Base-by-base conservation (phyloP, 2,113 vertebrate genomes). In the Rattus norvegicus region DNA sequence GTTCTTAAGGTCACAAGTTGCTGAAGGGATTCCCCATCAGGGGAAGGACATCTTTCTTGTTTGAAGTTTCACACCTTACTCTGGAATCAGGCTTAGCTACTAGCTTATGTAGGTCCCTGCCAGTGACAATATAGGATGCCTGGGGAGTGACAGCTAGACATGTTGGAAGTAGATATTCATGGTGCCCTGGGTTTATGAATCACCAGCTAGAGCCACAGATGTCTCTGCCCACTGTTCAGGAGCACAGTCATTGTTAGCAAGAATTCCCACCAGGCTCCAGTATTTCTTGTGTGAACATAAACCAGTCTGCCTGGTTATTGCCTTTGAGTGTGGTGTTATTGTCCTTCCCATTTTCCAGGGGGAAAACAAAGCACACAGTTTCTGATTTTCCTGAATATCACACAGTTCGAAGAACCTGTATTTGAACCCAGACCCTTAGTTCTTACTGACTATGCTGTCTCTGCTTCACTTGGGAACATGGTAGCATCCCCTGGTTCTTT, bases 1-100 rank as follows among this genome's bases (percentile, higher is more conserved):
- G 47, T 83, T 91, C 86, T 94, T 94, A 86, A 89, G 59, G 83
- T 91, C 77, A 67, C 86, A 77, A 87, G 63, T 96, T 81, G 33
- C 67, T 86, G 43, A 91, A 56, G 73, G 77, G 54, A 86, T 73
- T 73, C 13, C 52, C 73, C 8, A 52, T 52, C n/a, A 76, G 49
- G 73, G 67, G 30, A 75, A 93, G 59, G 7, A 49, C 1, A 22
- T 49, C 86, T 67, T 93, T 69, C 63, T 65, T 43, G 59, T 61
- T 49, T 90, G 52, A 90, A 73, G 17, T 65, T 93, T 72, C 56
- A 16, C 1, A 19, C 54, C 28, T 89, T 24, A 54, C 47, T 84
- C 19, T 28, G 26, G 36, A 63, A 83, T 22, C 81, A 36, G 43
- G 0, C 84, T 83, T 54, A 49, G 92, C 88, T 16, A 19, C 9